Conservation (phyloP, 2,888 invertebrate species). For the Nymphalis c-album region DNA sequence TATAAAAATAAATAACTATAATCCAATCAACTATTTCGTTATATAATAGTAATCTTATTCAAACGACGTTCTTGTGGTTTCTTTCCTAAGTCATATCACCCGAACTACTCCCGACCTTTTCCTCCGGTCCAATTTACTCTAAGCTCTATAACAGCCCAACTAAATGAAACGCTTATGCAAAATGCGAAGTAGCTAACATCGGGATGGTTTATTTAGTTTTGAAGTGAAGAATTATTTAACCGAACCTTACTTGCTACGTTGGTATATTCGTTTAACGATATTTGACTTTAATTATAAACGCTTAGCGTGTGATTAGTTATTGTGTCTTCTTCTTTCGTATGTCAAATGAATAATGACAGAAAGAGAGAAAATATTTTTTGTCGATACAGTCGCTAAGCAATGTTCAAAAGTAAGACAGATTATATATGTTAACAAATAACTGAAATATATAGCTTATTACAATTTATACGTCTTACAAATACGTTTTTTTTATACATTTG, state of each 20-base stretch:
- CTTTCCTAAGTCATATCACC: conserved; percentile 3
- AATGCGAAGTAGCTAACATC: conserved; percentile 30
- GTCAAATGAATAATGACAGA: too few species aligned
- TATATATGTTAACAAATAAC: too few species aligned
- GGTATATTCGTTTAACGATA: background rate
- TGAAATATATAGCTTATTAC: too few species aligned
- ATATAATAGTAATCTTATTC: background rate
- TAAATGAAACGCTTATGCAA: conserved; percentile 34
- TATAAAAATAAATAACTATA: too few species aligned
- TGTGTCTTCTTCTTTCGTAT: too few species aligned
- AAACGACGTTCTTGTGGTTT: background rate
- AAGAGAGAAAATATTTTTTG: too few species aligned
- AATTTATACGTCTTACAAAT: too few species aligned
- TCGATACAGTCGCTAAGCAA: too few species aligned
- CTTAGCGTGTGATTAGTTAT: too few species aligned
- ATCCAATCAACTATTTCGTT: too few species aligned
- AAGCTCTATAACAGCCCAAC: conserved; percentile 31
- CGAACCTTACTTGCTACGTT: background rate
- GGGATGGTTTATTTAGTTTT: conserved; percentile 20
- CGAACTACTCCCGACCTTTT: conserved; percentile 8
- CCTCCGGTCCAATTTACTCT: conserved; percentile 29
- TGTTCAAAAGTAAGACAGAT: too few species aligned
- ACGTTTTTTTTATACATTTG: too few species aligned
- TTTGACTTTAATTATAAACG: background rate
- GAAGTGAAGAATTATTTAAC: conserved; percentile 2